Evolutionary conservation across 2,113 vertebrate species (phyloP), one percentile per base, ranked within the genome.

Genomic region (Xenopus laevis): DNA sequence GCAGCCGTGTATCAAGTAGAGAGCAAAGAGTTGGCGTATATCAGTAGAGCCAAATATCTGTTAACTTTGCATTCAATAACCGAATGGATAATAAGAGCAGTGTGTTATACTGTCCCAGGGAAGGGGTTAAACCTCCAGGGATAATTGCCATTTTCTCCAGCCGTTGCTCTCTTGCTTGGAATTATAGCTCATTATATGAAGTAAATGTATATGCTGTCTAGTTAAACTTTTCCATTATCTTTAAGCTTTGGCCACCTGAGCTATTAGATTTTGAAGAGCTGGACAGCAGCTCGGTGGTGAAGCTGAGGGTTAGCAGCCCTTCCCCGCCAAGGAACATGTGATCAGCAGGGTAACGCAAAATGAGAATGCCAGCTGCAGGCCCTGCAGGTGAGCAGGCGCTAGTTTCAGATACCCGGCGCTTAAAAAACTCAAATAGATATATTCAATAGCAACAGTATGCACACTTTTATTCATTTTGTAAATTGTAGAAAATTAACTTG

Each of bases 261-360:
- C 67, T 60, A 68, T 75, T 68, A 75, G 44, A 75, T 80, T 92
- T 92, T 65, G 87, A 90, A 82, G 88, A 88, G 71, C 84, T 78
- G 78, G 20, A 30, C 44, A 78, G 79, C 79, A 79, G 81, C 71
- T 10, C 79, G 78, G 78, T 85, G 87, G 75, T 69, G 8, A 84
- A 87, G 78, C 86, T 91, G 78, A 82, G 90, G 80, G 86, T 92
- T 76, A 85, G 86, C 80, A 91, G 89, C 76, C 89, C 85, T 1
- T 91, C 90, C 52, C 89, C 87, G 1, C 77, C 77, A 57, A 80
- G 87, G 78, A 23, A 45, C 60, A 83, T 79, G 79, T 82, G 79
- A 30, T 86, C 87, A 81, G 80, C 77, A 20, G 71, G 2, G 72
- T 72, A 11, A 45, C 79, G n/a, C 82, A 69, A 72, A 77, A 69